Evolutionary conservation across 1,140 invertebrate species (phyloP).

Genomic region (Apocrypta bakeri): DNA sequence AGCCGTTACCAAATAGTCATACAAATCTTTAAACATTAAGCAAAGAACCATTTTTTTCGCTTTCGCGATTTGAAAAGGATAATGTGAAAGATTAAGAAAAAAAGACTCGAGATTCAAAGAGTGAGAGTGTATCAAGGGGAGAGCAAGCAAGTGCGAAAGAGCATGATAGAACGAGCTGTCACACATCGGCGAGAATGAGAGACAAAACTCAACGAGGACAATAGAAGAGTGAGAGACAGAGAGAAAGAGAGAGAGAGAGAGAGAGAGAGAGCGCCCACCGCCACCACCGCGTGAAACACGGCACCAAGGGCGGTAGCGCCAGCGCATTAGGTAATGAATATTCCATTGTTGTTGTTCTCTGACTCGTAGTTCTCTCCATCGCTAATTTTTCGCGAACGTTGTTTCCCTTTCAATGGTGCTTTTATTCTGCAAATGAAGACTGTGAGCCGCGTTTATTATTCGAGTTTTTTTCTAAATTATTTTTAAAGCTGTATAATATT

Average conservation of each 20-base stretch:
- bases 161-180: constrained; percentile 22
- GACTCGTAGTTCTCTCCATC: background rate
- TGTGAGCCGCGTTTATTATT: too few relatives aligned
- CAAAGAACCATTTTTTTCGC: too few relatives aligned
- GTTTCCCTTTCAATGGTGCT: too few relatives aligned
- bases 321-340: constrained; percentile 55
- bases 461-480: too few relatives aligned
- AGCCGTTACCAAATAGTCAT: too few relatives aligned
- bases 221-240: background rate
- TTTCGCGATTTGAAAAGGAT: background rate
- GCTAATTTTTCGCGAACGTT: background rate
- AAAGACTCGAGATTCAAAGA: background rate
- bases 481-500: too few relatives aligned
- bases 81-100: background rate
- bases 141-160: background rate
- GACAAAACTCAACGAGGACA: constrained; percentile 10
- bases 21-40: too few relatives aligned
- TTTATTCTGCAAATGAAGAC: too few relatives aligned
- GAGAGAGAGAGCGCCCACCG: background rate
- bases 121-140: background rate
- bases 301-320: background rate
- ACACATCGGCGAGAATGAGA: background rate
- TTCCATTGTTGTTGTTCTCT: constrained; percentile 27
- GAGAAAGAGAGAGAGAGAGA: background rate
- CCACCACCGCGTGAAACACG: background rate